phyloP scores from a whole-genome alignment of 1,140 invertebrate genomes.

The Capitella teleta region DNA sequence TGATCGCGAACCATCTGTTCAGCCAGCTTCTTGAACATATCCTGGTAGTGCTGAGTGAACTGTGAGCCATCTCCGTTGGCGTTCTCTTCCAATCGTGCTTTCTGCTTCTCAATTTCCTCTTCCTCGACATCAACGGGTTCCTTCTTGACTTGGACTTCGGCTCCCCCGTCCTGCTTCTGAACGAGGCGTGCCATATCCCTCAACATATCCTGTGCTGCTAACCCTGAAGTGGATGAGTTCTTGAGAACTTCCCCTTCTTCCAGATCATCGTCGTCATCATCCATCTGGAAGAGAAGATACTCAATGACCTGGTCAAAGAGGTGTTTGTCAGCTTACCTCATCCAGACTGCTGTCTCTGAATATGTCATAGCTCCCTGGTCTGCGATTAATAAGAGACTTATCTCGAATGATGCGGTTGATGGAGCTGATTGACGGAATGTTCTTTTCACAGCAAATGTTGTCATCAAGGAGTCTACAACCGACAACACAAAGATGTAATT shows the following conservation, averaged over 20 bases:
- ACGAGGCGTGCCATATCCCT: conserved; percentile 2
- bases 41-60: conserved; percentile 2
- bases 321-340: no score
- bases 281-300: no score
- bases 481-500: not conserved
- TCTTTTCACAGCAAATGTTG: conserved; percentile 38
- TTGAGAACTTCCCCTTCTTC: no score
- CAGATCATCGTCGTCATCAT: no score
- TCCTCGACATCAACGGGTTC: not conserved
- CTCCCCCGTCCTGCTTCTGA: not conserved
- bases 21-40: conserved; percentile 4
- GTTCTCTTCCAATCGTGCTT: not conserved
- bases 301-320: no score
- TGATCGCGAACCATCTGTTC: not conserved
- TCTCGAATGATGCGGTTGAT: conserved; percentile 88
- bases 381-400: conserved; percentile 25
- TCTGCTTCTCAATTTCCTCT: not conserved
- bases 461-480: conserved; percentile 32
- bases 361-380: no score
- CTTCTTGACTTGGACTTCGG: not conserved
- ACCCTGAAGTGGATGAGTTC: no score
- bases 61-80: not conserved
- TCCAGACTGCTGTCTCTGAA: no score
- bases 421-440: conserved; percentile 81
- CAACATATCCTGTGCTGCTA: not conserved